Base-by-base conservation (phyloP, 2,113 vertebrate genomes). In the Dryoscopus gambensis region DNA sequence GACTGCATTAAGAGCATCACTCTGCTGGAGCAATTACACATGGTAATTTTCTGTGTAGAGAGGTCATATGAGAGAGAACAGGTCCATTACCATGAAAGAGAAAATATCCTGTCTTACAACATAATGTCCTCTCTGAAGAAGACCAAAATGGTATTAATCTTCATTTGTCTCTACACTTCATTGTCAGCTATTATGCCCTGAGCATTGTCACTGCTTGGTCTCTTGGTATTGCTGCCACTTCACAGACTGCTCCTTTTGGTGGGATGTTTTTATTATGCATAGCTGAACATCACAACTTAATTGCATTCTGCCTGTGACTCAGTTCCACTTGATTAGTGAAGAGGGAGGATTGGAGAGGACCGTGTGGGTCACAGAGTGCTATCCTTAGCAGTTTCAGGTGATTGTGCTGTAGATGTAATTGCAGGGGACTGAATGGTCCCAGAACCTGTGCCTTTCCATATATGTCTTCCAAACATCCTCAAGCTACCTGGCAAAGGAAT, bases 141-240 rank as follows among this genome's bases (percentile, higher is more conserved):
- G 44, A 40, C 65, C 28, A 23, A 80, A 91, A 84, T 31, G 14
- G 18, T 70, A 92, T 92, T 90, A 90, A 83, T 94, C 93, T 92
- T 60, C 70, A 87, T 96, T 95, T 96, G 52, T 67, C 88, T 91
- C 65, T 63, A 40, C 89, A 86, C 28, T 83, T 74, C 59, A 35
- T 50, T 85, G 63, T 33, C 71, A 47, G 27, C 74, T 92, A 75
- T 75, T 67, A 71, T 81, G 85, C 55, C 83, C 59, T 49, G 84
- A 70, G 39, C 59, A 37, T 31, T 87, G 39, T 63, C 42, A 11
- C 33, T 80, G 24, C 71, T 88, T 63, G 15, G 42, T 92, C 39
- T 93, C 70, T 70, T 60, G n/a, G 42, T 74, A n/a, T 28, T 70
- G 64, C 44, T 91, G 50, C 70, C 4, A 2, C 53, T 90, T 86